These are phyloP conservation scores for Callocephalon fimbriatum DNA, from an alignment of 2,113 vertebrate species.

Conservation along the genomic window DNA sequence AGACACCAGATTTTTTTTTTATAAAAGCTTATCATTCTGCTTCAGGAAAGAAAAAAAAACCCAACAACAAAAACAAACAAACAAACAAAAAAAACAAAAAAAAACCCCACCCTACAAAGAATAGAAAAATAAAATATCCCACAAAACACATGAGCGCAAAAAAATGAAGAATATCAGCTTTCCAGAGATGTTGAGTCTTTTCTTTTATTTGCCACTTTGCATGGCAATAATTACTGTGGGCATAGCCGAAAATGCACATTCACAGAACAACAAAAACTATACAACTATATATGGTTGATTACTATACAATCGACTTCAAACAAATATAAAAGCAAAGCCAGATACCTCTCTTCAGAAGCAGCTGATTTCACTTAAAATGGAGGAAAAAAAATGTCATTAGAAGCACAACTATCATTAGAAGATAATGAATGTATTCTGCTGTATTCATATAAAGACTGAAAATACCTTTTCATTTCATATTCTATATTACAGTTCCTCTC, in stretches of 20 bases:
- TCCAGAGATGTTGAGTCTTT: neutral
- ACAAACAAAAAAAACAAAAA: neutral
- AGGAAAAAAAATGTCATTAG: constrained; percentile 21
- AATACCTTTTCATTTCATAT: neutral
- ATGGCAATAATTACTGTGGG: neutral
- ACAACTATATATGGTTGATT: neutral
- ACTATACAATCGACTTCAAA: neutral
- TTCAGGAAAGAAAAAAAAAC: neutral
- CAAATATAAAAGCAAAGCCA: neutral
- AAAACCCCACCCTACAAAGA: neutral
- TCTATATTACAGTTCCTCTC: neutral
- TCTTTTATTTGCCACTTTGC: neutral
- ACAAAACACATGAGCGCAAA: neutral
- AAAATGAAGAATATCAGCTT: neutral
- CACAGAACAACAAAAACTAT: neutral
- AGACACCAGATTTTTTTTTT: neutral
- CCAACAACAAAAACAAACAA: neutral
- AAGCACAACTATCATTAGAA: constrained; percentile 42
- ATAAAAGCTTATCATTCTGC: neutral
- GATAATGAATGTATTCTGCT: constrained; percentile 20
- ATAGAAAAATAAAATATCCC: neutral
- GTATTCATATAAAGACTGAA: neutral
- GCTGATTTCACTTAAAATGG: constrained; percentile 20
- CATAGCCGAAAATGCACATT: neutral
- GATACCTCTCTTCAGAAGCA: neutral